Conservation (phyloP, 1,140 invertebrate genomes). For the Heliconius congener region DNA sequence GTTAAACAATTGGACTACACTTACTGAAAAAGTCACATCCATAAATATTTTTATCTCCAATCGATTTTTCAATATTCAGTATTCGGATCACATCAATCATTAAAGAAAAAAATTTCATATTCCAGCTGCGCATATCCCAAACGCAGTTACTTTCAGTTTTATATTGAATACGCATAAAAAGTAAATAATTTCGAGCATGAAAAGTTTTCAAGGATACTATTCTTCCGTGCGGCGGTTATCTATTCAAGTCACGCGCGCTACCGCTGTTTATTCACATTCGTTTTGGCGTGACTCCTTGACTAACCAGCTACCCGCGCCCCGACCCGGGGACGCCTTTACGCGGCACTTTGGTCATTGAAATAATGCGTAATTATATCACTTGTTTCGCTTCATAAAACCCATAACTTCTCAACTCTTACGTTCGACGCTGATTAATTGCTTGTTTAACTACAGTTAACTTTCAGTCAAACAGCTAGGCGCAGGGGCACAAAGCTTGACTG, state of each 20-base stretch:
- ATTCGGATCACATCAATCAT: constrained; percentile 7
- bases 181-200: constrained; percentile 43
- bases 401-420: constrained; percentile 22
- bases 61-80: neutral
- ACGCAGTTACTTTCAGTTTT: constrained; percentile 19
- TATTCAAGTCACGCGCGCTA: constrained; percentile 66
- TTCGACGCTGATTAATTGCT: neutral
- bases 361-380: constrained; percentile 33
- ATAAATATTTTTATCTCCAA: neutral
- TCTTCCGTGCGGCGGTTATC: constrained; percentile 50
- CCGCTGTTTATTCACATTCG: constrained; percentile 68
- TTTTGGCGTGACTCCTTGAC: constrained; percentile 55
- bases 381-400: constrained; percentile 29
- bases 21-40: neutral
- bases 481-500: no score
- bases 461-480: no score
- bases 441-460: neutral
- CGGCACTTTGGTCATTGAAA: constrained; percentile 30
- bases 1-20: neutral
- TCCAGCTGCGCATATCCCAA: constrained; percentile 11
- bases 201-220: constrained; percentile 52
- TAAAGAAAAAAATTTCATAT: constrained; percentile 18
- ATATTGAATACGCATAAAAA: constrained; percentile 26
- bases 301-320: constrained; percentile 31
- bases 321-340: constrained; percentile 25